Percentiles rank a stretch among this genome's conserved stretches.
Conservation (phyloP, 2,113 vertebrate genomes). For the Chlorodrepanis virens region DNA sequence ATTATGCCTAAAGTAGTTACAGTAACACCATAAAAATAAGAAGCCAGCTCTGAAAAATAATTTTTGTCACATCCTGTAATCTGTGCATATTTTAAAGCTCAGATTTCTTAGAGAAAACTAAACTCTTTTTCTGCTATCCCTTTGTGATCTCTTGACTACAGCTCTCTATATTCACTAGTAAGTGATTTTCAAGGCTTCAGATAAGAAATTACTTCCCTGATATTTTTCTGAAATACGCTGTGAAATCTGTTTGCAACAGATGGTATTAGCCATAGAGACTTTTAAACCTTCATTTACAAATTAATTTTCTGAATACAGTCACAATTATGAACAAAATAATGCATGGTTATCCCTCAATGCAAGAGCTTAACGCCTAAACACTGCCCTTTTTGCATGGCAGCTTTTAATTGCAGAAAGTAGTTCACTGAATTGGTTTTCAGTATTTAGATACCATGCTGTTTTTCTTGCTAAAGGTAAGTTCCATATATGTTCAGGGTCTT, state of each 20-base stretch:
- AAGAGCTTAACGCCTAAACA: not conserved
- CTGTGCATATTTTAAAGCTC: not conserved
- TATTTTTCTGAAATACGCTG: not conserved
- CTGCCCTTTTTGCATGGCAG: not conserved
- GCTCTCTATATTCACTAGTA: not conserved
- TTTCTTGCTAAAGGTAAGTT: not conserved
- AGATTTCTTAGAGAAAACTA: not conserved
- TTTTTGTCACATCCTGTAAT: not conserved
- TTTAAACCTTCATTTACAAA: not conserved
- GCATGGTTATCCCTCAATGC: not conserved
- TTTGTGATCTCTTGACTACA: not conserved
- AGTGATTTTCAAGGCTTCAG: not conserved
- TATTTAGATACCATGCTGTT: not conserved
- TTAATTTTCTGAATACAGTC: not conserved
- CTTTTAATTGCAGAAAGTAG: not conserved
- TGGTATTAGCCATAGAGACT: not conserved
- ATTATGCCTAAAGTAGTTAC: not conserved
- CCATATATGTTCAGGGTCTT: not conserved
- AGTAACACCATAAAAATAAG: not conserved
- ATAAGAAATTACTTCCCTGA: not conserved
- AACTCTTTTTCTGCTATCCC: not conserved
- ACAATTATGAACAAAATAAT: not conserved
- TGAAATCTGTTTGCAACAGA: not conserved
- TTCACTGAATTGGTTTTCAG: not conserved
- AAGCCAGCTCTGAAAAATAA: not conserved